A percentile compares a stretch with the other conserved stretches of the same genome.
Evolutionary conservation across 2,113 vertebrate species (phyloP).

Genomic region (Gadus chalcogrammus): DNA sequence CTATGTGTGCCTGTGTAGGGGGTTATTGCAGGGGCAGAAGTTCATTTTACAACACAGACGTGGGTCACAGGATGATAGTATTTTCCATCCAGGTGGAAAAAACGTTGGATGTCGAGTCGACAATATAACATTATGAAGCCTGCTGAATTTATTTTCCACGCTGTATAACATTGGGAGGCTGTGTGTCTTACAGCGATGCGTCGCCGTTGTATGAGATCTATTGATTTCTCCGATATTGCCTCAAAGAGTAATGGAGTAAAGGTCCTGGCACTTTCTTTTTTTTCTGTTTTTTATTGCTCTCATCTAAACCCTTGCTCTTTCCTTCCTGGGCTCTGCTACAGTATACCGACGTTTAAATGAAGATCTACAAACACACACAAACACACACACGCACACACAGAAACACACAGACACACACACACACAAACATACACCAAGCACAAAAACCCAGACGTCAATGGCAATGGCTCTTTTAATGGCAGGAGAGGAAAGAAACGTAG

Average conservation of each 20-base stretch:
- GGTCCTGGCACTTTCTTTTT: constrained; percentile 17
- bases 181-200: constrained; percentile 44
- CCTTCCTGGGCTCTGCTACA: constrained; percentile 18
- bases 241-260: constrained; percentile 33
- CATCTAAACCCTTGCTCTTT: constrained; percentile 39
- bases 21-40: too few species aligned
- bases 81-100: too few species aligned
- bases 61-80: too few species aligned
- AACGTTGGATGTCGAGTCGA: too few species aligned
- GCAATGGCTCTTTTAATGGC: constrained; percentile 36
- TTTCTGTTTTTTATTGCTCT: constrained; percentile 24
- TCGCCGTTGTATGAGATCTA: constrained; percentile 53
- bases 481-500: constrained; percentile 32
- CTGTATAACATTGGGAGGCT: constrained; percentile 21
- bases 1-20: too few species aligned
- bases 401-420: constrained; percentile 6
- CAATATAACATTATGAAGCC: not conserved
- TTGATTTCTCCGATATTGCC: constrained; percentile 53
- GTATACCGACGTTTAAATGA: not conserved
- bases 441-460: constrained; percentile 31
- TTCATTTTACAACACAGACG: too few species aligned
- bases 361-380: constrained; percentile 1
- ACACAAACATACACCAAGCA: constrained; percentile 22
- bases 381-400: constrained; percentile 7
- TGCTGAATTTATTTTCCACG: constrained; percentile 31